Evolutionary conservation across 2,888 invertebrate species (phyloP), one percentile per base, ranked within the genome.

Genomic region (Phortica magna): DNA sequence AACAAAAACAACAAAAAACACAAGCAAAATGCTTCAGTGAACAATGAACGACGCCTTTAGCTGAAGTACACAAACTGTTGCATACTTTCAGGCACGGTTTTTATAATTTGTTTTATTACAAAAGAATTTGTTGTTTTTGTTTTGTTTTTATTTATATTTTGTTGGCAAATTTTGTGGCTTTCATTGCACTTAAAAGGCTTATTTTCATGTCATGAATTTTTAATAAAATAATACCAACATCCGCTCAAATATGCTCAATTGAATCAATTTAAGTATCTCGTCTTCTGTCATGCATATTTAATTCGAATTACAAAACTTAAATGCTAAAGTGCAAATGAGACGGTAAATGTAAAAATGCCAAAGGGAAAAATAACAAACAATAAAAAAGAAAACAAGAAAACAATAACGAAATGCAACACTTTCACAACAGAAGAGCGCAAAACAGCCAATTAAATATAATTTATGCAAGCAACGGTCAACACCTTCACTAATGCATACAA

Each of bases 331-430:
- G 31, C 31, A 31, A 31, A 31, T 31, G 31, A 31, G 31, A 31
- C 2, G 31, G 31, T 4, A 31, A 31, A 31, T 31, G 1, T 31
- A 31, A 1, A 31, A 31, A 31, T 31, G 5, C 31, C 31, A 31
- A 31, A 31, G 31, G 1, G 31, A 31, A 31, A 31, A 31, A 31
- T 31, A 31, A 72, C 65, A 77, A 76, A 67, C 65, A 73, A 67
- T 7, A 59, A 75, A 14, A 61, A n/a, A 42, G 57, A 31, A 41
- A 39, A 48, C 9, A 48, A 48, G 48, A 48, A 48, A 48, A 48
- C 14, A 48, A 14, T 12, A 48, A 48, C 48, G 48, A 48, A 48
- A 14, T 48, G 48, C 9, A 48, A 48, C 9, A 61, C 9, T 9
- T 22, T 61, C 61, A 61, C 9, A n/a, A 17, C 17, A n/a, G 9